phyloP scores from a whole-genome alignment of 1,140 invertebrate species.

The Zaprionus camerounensis region DNA sequence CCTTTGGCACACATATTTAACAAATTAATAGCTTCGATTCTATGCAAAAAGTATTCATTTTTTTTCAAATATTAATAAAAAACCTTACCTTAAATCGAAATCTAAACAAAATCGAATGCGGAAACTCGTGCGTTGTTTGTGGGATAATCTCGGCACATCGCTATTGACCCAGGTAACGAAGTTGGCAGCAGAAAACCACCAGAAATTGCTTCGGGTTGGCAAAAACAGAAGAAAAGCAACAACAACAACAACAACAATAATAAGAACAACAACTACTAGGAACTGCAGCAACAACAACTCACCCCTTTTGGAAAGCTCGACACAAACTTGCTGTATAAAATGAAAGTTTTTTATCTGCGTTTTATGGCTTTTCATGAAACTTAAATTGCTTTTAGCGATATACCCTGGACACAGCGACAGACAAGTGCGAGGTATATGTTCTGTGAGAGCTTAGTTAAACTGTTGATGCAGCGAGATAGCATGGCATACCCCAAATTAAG shows the following conservation, averaged over 20 bases:
- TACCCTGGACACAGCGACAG: not conserved
- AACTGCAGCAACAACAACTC: not conserved
- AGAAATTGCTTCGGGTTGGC: not conserved
- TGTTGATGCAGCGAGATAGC: not conserved
- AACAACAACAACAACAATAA: not conserved
- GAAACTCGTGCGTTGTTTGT: not conserved
- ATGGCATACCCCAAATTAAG: not conserved
- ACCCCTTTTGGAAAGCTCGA: slow-evolving; percentile 7
- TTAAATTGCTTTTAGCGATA: slow-evolving; percentile 37
- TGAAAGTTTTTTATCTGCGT: slow-evolving; percentile 25
- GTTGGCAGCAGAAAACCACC: not conserved
- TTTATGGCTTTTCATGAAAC: slow-evolving; percentile 30
- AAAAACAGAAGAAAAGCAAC: slow-evolving; percentile 5
- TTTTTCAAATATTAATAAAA: no score
- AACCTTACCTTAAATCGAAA: no score
- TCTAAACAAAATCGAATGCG: not conserved
- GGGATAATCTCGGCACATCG: slow-evolving; percentile 15
- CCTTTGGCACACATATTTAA: no score
- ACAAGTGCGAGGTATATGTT: not conserved
- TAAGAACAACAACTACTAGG: not conserved
- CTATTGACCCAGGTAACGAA: slow-evolving; percentile 23
- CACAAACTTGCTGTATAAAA: slow-evolving; percentile 4
- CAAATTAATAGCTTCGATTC: no score
- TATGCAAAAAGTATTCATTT: no score
- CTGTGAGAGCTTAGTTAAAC: no score